Evolutionary conservation across 2,888 invertebrate species (phyloP).

Genomic region (Penaeus monodon): DNA sequence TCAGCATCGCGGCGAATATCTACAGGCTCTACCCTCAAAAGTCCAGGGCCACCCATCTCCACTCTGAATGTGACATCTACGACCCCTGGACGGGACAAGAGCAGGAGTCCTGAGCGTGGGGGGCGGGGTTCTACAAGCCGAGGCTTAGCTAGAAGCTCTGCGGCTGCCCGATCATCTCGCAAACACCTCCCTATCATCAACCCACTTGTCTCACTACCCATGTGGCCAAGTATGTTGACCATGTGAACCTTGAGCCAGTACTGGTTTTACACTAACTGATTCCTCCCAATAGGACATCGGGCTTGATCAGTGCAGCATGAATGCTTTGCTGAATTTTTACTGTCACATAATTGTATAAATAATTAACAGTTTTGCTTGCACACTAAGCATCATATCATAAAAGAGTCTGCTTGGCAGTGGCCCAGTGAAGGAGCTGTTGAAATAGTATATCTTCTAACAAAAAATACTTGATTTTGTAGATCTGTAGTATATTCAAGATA

Average conservation of each 20-base stretch:
- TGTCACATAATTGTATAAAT: too few relatives aligned
- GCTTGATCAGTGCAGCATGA: too few relatives aligned
- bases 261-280: slow-evolving; percentile 16
- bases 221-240: slow-evolving; percentile 82
- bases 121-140: slow-evolving; percentile 42
- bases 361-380: too few relatives aligned
- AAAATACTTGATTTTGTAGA: too few relatives aligned
- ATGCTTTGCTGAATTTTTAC: too few relatives aligned
- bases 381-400: too few relatives aligned
- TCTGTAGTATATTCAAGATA: too few relatives aligned
- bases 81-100: slow-evolving; percentile 60
- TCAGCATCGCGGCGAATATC: slow-evolving; percentile 89
- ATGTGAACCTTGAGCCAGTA: slow-evolving; percentile 19
- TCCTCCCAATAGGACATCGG: slow-evolving; percentile 7
- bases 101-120: slow-evolving; percentile 57
- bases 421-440: too few relatives aligned
- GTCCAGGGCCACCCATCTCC: slow-evolving; percentile 76
- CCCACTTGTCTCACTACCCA: slow-evolving; percentile 86
- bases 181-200: slow-evolving; percentile 80
- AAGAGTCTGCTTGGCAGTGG: too few relatives aligned
- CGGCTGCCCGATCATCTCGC: slow-evolving; percentile 52
- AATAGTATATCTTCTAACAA: too few relatives aligned
- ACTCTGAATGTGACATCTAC: slow-evolving; percentile 72
- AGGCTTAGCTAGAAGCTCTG: slow-evolving; percentile 51
- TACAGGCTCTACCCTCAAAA: slow-evolving; percentile 88